phyloP scores from a whole-genome alignment of 1,140 invertebrate species.

The Trialeurodes vaporariorum region DNA sequence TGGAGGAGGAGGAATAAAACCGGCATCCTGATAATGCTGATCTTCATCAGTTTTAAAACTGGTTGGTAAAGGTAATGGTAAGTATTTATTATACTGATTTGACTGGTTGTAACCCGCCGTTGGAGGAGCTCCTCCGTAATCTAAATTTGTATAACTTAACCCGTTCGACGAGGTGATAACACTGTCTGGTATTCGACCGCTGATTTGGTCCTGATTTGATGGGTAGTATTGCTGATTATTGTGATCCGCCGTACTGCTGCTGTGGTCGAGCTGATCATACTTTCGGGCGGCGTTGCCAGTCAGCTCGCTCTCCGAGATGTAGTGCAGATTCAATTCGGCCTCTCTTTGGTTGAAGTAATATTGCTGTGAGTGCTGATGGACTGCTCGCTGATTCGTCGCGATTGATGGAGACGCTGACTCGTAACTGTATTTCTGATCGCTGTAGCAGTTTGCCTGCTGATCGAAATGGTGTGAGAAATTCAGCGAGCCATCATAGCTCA shows the following conservation, averaged over 20 bases:
- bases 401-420: too few relatives aligned
- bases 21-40: background rate
- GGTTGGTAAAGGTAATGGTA: background rate
- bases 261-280: background rate
- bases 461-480: background rate
- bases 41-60: background rate
- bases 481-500: background rate
- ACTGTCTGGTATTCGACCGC: constrained; percentile 24
- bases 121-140: constrained; percentile 41
- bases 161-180: constrained; percentile 76
- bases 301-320: background rate
- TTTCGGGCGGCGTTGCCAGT: background rate
- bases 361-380: background rate
- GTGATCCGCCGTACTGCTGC: too few relatives aligned
- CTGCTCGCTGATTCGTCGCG: background rate
- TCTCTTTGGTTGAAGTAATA: background rate
- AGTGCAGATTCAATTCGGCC: background rate
- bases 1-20: too few relatives aligned
- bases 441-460: background rate
- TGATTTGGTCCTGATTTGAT: background rate
- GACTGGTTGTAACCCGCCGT: background rate
- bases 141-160: constrained; percentile 79
- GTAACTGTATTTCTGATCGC: background rate
- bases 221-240: too few relatives aligned
- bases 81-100: constrained; percentile 8